These are phyloP conservation scores for Pantherophis guttatus DNA, from an alignment of 2,113 vertebrate genomes.

Conservation along the genomic window DNA sequence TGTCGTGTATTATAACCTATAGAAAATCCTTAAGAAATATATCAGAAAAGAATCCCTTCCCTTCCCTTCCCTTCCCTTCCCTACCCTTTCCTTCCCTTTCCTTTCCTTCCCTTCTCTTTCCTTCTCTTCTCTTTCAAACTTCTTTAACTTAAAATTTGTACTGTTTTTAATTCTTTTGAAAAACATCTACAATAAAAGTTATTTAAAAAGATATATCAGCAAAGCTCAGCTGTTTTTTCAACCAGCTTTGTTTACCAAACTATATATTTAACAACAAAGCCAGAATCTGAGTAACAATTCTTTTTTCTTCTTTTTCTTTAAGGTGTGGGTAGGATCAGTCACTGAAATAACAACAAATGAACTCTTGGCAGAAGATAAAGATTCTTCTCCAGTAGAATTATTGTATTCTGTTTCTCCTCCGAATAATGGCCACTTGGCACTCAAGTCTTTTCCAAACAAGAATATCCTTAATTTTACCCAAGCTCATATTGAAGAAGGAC, in stretches of 20 bases:
- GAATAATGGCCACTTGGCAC: constrained; percentile 82
- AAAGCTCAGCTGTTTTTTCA: background rate
- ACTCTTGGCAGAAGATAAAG: constrained; percentile 78
- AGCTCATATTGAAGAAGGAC: constrained; percentile 76
- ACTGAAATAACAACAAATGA: constrained; percentile 78
- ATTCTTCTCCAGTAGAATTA: constrained; percentile 75
- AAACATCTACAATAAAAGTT: background rate
- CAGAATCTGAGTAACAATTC: background rate
- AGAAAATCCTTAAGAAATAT: background rate
- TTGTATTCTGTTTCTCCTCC: constrained; percentile 79
- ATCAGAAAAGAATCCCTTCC: background rate
- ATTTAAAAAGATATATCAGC: background rate
- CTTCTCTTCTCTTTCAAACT: background rate
- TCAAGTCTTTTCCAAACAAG: constrained; percentile 76
- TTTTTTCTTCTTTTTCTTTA: constrained; percentile 2
- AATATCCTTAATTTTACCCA: constrained; percentile 86
- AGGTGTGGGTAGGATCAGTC: constrained; percentile 87
- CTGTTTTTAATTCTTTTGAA: background rate
- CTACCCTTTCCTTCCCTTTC: too few species aligned
- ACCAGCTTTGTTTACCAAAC: background rate
- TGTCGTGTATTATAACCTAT: background rate
- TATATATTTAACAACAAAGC: background rate
- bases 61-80: background rate
- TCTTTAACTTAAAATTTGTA: background rate
- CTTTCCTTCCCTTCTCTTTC: too few species aligned